Evolutionary conservation across 2,888 invertebrate species (phyloP), one percentile per base, ranked within the genome.

Genomic region (Doris montereyensis): DNA sequence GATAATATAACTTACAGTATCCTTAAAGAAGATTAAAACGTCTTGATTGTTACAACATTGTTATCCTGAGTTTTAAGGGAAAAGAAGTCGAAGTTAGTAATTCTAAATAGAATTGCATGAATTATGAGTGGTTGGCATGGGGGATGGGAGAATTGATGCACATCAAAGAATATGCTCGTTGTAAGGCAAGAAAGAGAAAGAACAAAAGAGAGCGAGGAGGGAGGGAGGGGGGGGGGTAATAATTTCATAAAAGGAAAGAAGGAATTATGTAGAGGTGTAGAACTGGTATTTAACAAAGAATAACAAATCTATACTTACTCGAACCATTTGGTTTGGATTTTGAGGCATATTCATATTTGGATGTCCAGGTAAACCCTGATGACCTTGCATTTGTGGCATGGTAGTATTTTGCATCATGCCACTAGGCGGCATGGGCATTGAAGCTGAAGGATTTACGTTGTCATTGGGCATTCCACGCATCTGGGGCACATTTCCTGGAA

Each of bases 301-400:
- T 26, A n/a, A n/a, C n/a, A n/a, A n/a, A 8, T 35, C 8, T 67
- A 8, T 26, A 78, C 83, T 79, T 85, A 88, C 88, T 86, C 87
- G 86, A 81, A 86, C 85, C 82, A 87, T 82, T 77, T 86, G 84
- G 58, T 78, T 81, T 60, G 84, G 85, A 52, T 84, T 82, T 57
- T 81, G 84, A 24, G 79, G 81, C 62, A 86, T 83, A 81, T 83
- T 84, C 81, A 88, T 83, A 34, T 86, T 86, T 28, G 85, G 82
- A 77, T 85, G 86, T 41, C 86, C 84, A 8, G 71, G 41, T 75
- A 86, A 81, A 71, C 79, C 85, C 17, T 84, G 84, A 74, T 87
- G 87, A 75, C 85, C 80, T 24, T 85, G 83, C 84, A 87, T 85
- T 76, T 85, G 86, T 52, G 85, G 83, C 8, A 8, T 80, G 84